Conservation (phyloP, 1,140 invertebrate species). For the Drosophila pectinifera region DNA sequence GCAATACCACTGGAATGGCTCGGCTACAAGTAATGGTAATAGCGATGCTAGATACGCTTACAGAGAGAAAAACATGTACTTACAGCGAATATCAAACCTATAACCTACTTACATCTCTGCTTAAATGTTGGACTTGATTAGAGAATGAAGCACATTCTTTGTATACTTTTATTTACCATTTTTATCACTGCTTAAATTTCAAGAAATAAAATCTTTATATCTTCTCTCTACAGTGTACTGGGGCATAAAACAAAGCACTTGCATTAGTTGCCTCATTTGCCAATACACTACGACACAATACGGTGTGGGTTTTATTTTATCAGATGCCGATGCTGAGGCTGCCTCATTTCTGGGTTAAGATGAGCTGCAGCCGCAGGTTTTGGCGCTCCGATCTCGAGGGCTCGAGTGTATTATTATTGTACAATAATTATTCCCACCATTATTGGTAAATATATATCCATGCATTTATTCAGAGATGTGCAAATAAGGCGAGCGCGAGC, state of each 20-base stretch:
- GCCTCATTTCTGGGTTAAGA: conserved; percentile 75
- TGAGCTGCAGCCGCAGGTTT: conserved; percentile 37
- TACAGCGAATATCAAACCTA: neutral
- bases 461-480: conserved; percentile 52
- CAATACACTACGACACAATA: conserved; percentile 54
- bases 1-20: conserved; percentile 51
- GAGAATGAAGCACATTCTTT: neutral
- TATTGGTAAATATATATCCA: conserved; percentile 28
- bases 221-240: neutral
- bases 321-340: conserved; percentile 30
- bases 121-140: too few species aligned
- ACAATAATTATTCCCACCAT: conserved; percentile 65
- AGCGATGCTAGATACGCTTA: conserved; percentile 39
- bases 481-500: conserved; percentile 38
- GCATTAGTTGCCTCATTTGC: conserved; percentile 63
- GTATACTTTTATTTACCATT: neutral
- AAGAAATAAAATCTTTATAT: too few species aligned
- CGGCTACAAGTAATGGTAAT: conserved; percentile 28
- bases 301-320: conserved; percentile 59
- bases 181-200: too few species aligned
- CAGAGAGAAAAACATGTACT: neutral
- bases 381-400: conserved; percentile 20
- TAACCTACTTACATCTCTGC: too few species aligned
- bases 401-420: conserved; percentile 50
- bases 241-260: conserved; percentile 64